Percentiles rank a stretch among this genome's conserved stretches.
Conservation (phyloP, 2,113 vertebrate genomes). For the Perognathus longimembris region DNA sequence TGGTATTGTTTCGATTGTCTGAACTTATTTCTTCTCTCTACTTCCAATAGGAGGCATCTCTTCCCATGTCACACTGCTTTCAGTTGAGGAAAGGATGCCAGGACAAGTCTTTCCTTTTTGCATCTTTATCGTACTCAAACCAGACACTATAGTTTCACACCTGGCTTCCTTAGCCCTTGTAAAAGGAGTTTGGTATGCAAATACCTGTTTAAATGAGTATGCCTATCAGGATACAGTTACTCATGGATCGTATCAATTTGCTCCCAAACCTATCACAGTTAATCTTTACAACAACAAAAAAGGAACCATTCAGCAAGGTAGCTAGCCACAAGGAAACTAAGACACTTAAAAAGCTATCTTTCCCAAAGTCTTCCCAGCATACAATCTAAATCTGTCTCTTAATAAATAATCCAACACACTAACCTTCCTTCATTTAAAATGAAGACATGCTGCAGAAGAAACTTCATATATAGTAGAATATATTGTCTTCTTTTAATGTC, state of each 20-base stretch:
- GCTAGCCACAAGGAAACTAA: not conserved
- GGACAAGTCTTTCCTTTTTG: not conserved
- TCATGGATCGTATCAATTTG: not conserved
- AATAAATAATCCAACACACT: not conserved
- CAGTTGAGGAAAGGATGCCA: not conserved
- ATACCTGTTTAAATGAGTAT: not conserved
- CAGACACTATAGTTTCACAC: not conserved
- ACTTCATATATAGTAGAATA: not conserved
- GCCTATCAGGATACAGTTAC: not conserved
- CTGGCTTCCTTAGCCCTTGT: not conserved
- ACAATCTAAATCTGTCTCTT: not conserved
- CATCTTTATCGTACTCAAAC: not conserved
- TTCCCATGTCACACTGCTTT: not conserved
- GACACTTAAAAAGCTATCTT: not conserved
- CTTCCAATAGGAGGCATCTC: too few relatives aligned
- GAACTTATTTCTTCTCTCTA: not conserved
- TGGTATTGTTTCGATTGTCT: not conserved
- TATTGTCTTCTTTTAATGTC: not conserved
- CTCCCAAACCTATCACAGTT: not conserved
- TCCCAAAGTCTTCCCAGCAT: not conserved
- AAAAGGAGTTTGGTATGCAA: too few relatives aligned
- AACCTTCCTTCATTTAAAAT: slow-evolving; percentile 50
- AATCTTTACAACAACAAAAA: not conserved
- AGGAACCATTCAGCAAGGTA: not conserved
- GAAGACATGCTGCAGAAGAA: not conserved